Evolutionary conservation across 2,113 vertebrate genomes (phyloP).

Genomic region (Tragelaphus scriptus): DNA sequence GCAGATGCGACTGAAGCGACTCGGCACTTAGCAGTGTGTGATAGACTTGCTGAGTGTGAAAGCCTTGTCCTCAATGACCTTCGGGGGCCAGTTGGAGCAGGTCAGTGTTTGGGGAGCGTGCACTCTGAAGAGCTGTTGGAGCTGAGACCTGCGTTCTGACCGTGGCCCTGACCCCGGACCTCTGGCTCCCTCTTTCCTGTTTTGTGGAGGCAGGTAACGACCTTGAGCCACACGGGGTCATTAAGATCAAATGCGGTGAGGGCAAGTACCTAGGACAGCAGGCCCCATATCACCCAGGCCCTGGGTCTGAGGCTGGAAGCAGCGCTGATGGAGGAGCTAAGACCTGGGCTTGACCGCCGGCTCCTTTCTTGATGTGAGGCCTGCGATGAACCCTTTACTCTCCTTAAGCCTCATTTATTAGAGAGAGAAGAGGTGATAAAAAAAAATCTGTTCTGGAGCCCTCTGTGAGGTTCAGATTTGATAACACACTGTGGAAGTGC

Average conservation of each 20-base stretch:
- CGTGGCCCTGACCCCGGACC: neutral
- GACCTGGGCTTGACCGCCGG: neutral
- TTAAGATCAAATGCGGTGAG: neutral
- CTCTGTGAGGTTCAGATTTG: constrained; percentile 8
- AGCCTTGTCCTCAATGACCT: neutral
- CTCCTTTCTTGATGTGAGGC: neutral
- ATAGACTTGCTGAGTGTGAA: neutral
- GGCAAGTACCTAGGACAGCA: neutral
- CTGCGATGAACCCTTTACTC: neutral
- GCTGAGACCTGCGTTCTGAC: neutral
- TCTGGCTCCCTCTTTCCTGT: neutral
- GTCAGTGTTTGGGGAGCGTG: neutral
- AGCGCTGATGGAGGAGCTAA: neutral
- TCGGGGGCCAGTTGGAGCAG: neutral
- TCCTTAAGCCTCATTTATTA: neutral
- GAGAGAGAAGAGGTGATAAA: neutral
- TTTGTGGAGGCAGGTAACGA: neutral
- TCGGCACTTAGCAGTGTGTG: neutral
- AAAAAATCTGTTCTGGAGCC: neutral
- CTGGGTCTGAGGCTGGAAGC: neutral
- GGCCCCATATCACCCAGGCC: neutral
- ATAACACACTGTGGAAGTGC: constrained; percentile 13
- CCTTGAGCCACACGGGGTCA: neutral
- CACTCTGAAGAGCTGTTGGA: neutral
- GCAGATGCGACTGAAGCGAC: rapidly evolving